phyloP scores from a whole-genome alignment of 2,888 invertebrate species.

The Pollenia griseotomentosa region DNA sequence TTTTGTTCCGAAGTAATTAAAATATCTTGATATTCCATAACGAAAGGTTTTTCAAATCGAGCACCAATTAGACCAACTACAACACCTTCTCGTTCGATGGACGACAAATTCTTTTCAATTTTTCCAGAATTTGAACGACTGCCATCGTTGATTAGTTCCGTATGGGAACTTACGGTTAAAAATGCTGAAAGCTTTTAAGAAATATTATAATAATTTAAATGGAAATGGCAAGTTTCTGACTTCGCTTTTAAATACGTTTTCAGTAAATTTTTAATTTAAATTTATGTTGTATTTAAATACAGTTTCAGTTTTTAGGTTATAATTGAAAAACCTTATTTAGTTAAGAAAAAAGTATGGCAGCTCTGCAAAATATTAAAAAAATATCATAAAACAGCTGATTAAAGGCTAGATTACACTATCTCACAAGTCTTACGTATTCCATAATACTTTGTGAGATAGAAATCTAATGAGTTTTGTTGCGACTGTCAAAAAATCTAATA shows the following conservation, averaged over 20 bases:
- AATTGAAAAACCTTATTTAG: too few relatives aligned
- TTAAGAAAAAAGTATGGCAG: too few relatives aligned
- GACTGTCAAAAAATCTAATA: too few relatives aligned
- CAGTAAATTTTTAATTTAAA: neutral
- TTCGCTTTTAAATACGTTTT: neutral
- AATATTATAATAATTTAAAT: neutral
- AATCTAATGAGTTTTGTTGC: too few relatives aligned
- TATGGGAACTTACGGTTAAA: conserved; percentile 84
- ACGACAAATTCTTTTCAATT: conserved; percentile 77
- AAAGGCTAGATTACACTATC: too few relatives aligned
- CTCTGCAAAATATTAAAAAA: too few relatives aligned
- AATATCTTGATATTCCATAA: conserved; percentile 84
- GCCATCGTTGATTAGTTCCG: conserved; percentile 85
- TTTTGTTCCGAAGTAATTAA: conserved; percentile 83
- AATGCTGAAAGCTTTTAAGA: conserved; percentile 82
- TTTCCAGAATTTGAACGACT: conserved; percentile 84
- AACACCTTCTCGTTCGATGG: conserved; percentile 84
- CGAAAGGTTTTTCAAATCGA: conserved; percentile 80
- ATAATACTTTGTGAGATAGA: too few relatives aligned
- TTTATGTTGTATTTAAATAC: too few relatives aligned
- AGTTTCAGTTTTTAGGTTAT: too few relatives aligned
- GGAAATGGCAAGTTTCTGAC: neutral
- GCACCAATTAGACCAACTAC: conserved; percentile 82
- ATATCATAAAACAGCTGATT: too few relatives aligned
- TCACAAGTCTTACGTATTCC: too few relatives aligned